A percentile compares a stretch with the other conserved stretches of the same genome.
phyloP scores from a whole-genome alignment of 2,113 vertebrate genomes.

The Hiodon tergisus region DNA sequence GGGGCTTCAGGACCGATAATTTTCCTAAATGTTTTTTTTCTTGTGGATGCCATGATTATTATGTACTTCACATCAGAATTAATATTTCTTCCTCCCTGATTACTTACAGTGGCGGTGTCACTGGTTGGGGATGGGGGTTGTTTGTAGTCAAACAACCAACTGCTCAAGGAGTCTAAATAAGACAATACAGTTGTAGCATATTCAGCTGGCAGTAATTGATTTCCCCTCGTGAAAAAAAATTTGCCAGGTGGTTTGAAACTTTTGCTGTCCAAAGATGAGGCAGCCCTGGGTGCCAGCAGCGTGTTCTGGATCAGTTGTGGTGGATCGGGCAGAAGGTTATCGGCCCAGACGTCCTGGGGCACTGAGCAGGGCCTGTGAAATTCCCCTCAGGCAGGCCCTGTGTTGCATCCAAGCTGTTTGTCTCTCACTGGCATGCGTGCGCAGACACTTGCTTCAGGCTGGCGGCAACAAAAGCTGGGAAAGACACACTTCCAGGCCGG shows the following conservation, averaged over 20 bases:
- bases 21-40: no score
- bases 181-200: neutral
- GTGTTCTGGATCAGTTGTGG: slow-evolving; percentile 22
- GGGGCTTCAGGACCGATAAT: no score
- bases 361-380: neutral
- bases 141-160: neutral
- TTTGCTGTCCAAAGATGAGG: slow-evolving; percentile 16
- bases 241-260: neutral
- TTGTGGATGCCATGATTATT: slow-evolving; percentile 18
- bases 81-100: slow-evolving; percentile 37
- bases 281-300: slow-evolving; percentile 9
- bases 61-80: slow-evolving; percentile 49
- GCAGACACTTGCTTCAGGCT: slow-evolving; percentile 1
- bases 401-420: neutral
- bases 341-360: slow-evolving; percentile 21
- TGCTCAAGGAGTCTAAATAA: neutral
- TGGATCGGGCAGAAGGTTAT: slow-evolving; percentile 36
- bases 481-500: slow-evolving; percentile 16
- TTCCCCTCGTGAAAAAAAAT: neutral
- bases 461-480: neutral
- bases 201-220: neutral
- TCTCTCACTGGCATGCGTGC: neutral
- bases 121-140: slow-evolving; percentile 15
- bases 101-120: slow-evolving; percentile 37
- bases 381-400: neutral